These are phyloP conservation scores for Amphibalanus amphitrite DNA, from an alignment of 1,140 invertebrate genomes.

Conservation along the genomic window DNA sequence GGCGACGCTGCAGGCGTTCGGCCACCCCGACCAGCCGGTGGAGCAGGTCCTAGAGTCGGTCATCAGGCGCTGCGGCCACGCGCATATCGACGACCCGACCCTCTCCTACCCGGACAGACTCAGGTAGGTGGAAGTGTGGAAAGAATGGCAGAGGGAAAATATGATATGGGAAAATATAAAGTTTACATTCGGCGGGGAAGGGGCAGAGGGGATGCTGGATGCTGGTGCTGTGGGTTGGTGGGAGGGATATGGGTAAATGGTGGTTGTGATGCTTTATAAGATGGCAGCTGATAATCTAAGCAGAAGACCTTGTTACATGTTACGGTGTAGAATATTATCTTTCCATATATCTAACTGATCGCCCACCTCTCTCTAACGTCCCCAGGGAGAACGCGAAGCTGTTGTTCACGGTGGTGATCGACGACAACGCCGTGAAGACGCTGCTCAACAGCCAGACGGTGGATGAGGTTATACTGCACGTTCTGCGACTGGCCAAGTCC, in stretches of 20 bases:
- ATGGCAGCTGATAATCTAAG: too few relatives aligned
- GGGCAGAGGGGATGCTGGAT: too few relatives aligned
- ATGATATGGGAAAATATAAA: too few relatives aligned
- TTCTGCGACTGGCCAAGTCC: conserved; percentile 39
- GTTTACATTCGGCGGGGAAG: too few relatives aligned
- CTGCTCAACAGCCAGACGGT: conserved; percentile 56
- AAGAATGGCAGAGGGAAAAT: too few relatives aligned
- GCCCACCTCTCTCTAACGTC: too few relatives aligned
- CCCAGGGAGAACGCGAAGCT: conserved; percentile 48
- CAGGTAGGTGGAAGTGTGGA: neutral
- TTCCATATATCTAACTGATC: too few relatives aligned
- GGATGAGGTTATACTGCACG: conserved; percentile 57
- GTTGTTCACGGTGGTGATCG: conserved; percentile 54
- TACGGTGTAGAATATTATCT: too few relatives aligned
- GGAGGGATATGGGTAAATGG: too few relatives aligned
- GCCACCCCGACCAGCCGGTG: conserved; percentile 38
- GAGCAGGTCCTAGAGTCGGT: conserved; percentile 28
- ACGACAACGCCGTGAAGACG: conserved; percentile 51
- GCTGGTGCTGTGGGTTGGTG: too few relatives aligned
- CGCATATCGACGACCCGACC: conserved; percentile 24
- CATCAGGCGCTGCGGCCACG: conserved; percentile 42
- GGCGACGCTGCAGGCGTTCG: conserved; percentile 31
- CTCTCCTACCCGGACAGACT: neutral
- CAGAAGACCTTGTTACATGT: too few relatives aligned
- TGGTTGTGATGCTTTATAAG: too few relatives aligned